Evolutionary conservation across 2,888 invertebrate species (phyloP).

Genomic region (Eristalinus sepulchralis): DNA sequence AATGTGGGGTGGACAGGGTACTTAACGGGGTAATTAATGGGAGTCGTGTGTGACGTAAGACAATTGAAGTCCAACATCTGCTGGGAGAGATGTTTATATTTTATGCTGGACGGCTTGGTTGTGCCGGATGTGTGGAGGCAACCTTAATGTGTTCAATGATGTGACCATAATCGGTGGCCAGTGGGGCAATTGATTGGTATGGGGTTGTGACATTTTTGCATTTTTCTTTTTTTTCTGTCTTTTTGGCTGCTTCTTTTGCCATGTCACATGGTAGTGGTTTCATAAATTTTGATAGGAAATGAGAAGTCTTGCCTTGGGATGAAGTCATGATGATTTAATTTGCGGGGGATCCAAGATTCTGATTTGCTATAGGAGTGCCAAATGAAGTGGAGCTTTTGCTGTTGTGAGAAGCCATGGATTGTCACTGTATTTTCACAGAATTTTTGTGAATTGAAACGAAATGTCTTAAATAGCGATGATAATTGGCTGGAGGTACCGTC

Average conservation of each 20-base stretch:
- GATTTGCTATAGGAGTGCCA: neutral
- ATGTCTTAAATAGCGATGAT: too few species aligned
- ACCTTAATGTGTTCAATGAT: conserved; percentile 29
- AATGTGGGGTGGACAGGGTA: neutral
- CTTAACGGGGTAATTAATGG: conserved; percentile 19
- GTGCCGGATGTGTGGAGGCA: neutral
- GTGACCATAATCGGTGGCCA: conserved; percentile 12
- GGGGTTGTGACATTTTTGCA: neutral
- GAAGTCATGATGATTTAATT: conserved; percentile 16
- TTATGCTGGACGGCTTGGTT: neutral
- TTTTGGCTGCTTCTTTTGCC: neutral
- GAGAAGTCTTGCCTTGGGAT: neutral
- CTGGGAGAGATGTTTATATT: conserved; percentile 8
- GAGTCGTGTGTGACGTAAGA: conserved; percentile 8
- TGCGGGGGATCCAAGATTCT: neutral
- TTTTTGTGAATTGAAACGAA: neutral
- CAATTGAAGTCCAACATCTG: conserved; percentile 38
- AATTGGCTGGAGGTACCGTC: too few species aligned
- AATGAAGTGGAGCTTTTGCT: neutral
- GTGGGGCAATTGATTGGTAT: conserved; percentile 11
- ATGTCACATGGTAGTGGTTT: conserved; percentile 7
- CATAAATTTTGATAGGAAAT: neutral
- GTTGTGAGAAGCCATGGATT: too few species aligned
- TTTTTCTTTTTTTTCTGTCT: neutral
- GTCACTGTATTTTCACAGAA: neutral